Evolutionary conservation across 2,888 invertebrate species (phyloP).

Genomic region (Globia sparganii): DNA sequence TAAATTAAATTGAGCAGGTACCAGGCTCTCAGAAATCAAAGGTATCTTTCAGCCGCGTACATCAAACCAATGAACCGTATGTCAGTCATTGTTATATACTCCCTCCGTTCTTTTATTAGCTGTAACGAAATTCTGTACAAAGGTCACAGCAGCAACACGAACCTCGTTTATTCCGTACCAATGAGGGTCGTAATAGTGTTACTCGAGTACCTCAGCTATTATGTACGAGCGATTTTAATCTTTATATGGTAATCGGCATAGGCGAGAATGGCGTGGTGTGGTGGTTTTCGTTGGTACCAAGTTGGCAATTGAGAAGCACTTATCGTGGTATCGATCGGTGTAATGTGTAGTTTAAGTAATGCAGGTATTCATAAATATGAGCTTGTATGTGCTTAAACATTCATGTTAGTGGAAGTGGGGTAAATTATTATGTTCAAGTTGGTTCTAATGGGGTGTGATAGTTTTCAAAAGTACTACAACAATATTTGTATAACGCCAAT

Average conservation of each 20-base stretch:
- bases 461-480: conserved; percentile 1
- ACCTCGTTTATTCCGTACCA: conserved; percentile 75
- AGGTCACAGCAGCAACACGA: conserved; percentile 78
- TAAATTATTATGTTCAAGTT: conserved; percentile 17
- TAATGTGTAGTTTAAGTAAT: conserved; percentile 58
- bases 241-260: conserved; percentile 51
- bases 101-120: conserved; percentile 80
- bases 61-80: conserved; percentile 47
- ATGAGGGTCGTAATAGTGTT: conserved; percentile 61
- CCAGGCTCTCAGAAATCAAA: conserved; percentile 37
- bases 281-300: conserved; percentile 54
- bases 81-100: conserved; percentile 56
- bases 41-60: conserved; percentile 22
- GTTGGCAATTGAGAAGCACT: conserved; percentile 58
- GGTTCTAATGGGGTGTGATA: conserved; percentile 11
- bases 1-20: conserved; percentile 30
- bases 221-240: conserved; percentile 56
- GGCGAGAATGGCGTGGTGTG: conserved; percentile 38
- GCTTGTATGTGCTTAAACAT: conserved; percentile 37
- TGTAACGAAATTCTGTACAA: conserved; percentile 79
- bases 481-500: not conserved
- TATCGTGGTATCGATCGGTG: conserved; percentile 56
- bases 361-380: conserved; percentile 55
- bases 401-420: conserved; percentile 12
- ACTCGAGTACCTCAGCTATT: conserved; percentile 40